Percentiles rank a stretch among this genome's conserved stretches.
phyloP scores from a whole-genome alignment of 2,797 vertebrate genomes.

The Microhierax caerulescens region DNA sequence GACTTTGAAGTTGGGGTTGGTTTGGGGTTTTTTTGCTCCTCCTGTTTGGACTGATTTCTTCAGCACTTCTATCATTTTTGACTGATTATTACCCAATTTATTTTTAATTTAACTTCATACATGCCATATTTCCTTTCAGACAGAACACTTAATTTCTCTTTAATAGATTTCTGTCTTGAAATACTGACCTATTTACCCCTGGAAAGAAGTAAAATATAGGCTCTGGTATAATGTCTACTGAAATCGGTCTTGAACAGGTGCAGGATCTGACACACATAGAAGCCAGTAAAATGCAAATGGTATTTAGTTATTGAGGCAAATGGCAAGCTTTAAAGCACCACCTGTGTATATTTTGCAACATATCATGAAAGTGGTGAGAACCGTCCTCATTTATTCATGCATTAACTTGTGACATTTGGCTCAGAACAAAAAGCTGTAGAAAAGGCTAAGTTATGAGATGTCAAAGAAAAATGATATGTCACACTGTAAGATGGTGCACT shows the following conservation, averaged over 20 bases:
- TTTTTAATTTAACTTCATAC: constrained; percentile 45
- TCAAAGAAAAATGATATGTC: constrained; percentile 16
- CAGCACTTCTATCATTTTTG: constrained; percentile 8
- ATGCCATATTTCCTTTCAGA: constrained; percentile 1
- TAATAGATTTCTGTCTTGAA: constrained; percentile 34
- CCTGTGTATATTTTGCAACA: constrained; percentile 62
- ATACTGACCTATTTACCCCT: constrained; percentile 35
- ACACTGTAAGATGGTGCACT: neutral
- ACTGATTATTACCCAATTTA: constrained; percentile 34
- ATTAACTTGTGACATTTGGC: constrained; percentile 58
- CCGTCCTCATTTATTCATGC: constrained; percentile 47
- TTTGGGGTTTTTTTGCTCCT: neutral
- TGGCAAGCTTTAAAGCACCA: constrained; percentile 57
- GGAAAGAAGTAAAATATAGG: constrained; percentile 32
- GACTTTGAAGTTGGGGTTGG: neutral
- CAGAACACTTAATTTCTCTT: constrained; percentile 5
- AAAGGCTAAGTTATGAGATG: constrained; percentile 55
- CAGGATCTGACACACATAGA: constrained; percentile 3
- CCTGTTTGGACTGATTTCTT: constrained; percentile 5
- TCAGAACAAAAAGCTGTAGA: constrained; percentile 51
- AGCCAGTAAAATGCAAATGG: constrained; percentile 57
- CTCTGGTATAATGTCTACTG: neutral
- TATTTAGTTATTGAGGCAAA: constrained; percentile 52
- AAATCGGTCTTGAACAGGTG: constrained; percentile 35
- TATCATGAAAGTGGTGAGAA: constrained; percentile 59